A percentile compares a stretch with the other conserved stretches of the same genome.
Conservation (phyloP, 2,888 invertebrate species). For the Acleris cristana region DNA sequence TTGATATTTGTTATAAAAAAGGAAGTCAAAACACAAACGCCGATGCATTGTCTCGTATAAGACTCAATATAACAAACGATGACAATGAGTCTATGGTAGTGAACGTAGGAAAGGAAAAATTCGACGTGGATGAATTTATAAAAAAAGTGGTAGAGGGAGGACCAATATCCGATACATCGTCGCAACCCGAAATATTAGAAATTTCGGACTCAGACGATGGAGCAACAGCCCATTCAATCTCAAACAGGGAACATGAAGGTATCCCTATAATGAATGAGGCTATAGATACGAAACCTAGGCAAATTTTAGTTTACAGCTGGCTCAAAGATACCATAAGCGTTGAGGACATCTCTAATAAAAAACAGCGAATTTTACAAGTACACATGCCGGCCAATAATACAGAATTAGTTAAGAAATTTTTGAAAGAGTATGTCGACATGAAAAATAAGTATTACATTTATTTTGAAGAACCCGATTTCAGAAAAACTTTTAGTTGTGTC, state of each 20-base stretch:
- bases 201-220: conserved; percentile 16
- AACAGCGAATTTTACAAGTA: background rate
- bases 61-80: conserved; percentile 31
- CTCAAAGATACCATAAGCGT: background rate
- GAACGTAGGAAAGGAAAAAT: conserved; percentile 16
- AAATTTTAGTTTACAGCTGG: background rate
- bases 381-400: background rate
- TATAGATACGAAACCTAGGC: conserved; percentile 46
- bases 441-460: conserved; percentile 40
- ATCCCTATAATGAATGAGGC: conserved; percentile 49
- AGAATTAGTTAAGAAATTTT: conserved; percentile 36
- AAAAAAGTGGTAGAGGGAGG: background rate
- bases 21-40: too few relatives aligned
- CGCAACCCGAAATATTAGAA: background rate
- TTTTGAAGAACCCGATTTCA: conserved; percentile 38
- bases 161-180: background rate
- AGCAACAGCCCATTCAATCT: conserved; percentile 32
- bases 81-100: conserved; percentile 29
- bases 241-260: conserved; percentile 35
- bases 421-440: conserved; percentile 34
- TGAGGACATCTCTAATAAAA: conserved; percentile 1
- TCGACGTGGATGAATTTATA: background rate
- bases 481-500: conserved; percentile 17
- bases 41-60: conserved; percentile 41
- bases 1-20: too few relatives aligned